These are phyloP conservation scores for Carlito syrichta DNA, from an alignment of 2,113 vertebrate genomes.

Conservation along the genomic window DNA sequence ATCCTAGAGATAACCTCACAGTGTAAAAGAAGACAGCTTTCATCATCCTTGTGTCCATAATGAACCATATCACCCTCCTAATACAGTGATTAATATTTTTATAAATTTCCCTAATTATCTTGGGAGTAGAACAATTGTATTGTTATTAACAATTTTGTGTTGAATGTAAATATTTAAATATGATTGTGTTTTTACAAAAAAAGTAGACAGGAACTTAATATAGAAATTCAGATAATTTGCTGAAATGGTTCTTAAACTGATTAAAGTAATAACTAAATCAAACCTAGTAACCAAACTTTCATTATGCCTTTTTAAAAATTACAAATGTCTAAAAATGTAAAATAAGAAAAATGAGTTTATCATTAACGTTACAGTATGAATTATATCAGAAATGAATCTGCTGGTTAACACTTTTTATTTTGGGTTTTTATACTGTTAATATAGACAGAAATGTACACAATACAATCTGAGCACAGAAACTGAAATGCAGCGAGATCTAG, in stretches of 20 bases:
- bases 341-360: not conserved
- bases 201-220: no score
- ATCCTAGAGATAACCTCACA: not conserved
- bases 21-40: not conserved
- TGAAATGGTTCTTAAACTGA: slow-evolving; percentile 17
- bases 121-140: not conserved
- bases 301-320: not conserved
- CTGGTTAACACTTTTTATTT: not conserved
- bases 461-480: not conserved
- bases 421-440: not conserved
- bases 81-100: not conserved
- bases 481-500: not conserved
- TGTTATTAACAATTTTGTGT: not conserved
- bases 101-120: not conserved
- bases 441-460: not conserved
- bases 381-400: not conserved
- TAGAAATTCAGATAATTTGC: no score
- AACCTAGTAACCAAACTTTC: not conserved
- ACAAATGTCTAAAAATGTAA: not conserved
- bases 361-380: not conserved
- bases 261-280: not conserved
- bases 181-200: not conserved
- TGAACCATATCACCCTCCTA: not conserved
- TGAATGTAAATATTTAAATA: not conserved
- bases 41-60: not conserved